Base-by-base conservation (phyloP, 2,797 vertebrate species). In the Myotis planiceps region DNA sequence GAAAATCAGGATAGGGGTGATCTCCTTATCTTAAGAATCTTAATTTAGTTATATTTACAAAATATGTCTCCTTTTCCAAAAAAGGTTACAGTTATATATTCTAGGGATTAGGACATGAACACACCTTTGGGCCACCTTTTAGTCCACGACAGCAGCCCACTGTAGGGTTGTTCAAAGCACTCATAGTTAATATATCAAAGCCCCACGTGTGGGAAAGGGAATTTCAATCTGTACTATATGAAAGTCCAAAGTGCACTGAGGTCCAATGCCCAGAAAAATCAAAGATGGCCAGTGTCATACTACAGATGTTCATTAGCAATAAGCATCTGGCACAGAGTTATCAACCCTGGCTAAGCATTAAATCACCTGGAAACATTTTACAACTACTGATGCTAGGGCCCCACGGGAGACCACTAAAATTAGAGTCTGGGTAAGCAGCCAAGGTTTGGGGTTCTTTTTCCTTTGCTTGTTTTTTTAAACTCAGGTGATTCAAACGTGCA, bases 351-450 rank as follows among this genome's bases (percentile, higher is more conserved):
- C 45, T 93, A 66, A 92, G 76, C 21, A 92, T 74, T 84, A 94
- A 90, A 80, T 79, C 19, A 71, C 39, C 66, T 49, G 58, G 42
- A 39, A 92, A 81, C 37, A 87, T 80, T 92, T 84, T 88, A 85
- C 12, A 89, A 53, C 4, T 65, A 42, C 27, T 95, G 58, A 94
- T 32, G 29, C 15, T n/a, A 85, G 29, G 16, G 19, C 47, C 49
- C 25, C 37, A 66, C 25, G 39, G 42, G 37, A 93, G 21, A 69
- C 23, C 49, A 85, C 45, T 90, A 90, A 95, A 87, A 69, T 78
- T 55, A 92, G 78, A 95, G 63, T 86, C 21, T 86, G 39, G 4
- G 27, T 76, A 37, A 72, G 14, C 29, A 90, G 47, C 27, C 74
- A 32, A 93, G 47, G 3, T 74, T 45, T 65, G 23, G 6, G 12